phyloP scores from a whole-genome alignment of 2,113 vertebrate species.

The Pseudopodoces humilis region DNA sequence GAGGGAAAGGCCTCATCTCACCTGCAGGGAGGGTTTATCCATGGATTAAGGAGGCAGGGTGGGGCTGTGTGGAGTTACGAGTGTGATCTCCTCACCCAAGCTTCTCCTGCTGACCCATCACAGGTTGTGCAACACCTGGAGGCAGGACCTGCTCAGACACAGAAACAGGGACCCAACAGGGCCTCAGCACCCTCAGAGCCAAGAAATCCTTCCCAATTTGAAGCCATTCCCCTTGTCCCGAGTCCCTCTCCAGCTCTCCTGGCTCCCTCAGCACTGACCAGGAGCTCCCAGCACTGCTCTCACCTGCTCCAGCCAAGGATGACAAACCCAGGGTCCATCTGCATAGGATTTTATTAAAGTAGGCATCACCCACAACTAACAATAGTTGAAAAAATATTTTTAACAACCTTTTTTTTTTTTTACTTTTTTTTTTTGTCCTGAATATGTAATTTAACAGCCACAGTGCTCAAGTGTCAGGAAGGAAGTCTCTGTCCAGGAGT shows the following conservation, averaged over 20 bases:
- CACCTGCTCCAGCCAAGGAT: background rate
- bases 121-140: background rate
- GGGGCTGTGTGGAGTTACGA: background rate
- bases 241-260: background rate
- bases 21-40: background rate
- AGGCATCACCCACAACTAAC: background rate
- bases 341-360: slow-evolving; percentile 54
- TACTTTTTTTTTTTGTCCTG: background rate
- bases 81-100: background rate
- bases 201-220: rapidly evolving
- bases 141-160: background rate
- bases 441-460: background rate
- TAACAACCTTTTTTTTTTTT: background rate
- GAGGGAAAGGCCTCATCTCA: background rate
- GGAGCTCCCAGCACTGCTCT: background rate
- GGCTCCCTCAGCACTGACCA: background rate
- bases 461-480: background rate
- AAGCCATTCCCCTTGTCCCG: background rate
- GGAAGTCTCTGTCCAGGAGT: background rate
- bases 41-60: rapidly evolving
- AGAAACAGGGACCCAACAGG: background rate
- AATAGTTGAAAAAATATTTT: slow-evolving; percentile 12
- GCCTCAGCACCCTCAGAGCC: rapidly evolving
- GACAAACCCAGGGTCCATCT: background rate
- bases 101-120: background rate